These are phyloP conservation scores for Atta colombica DNA, from an alignment of 1,140 invertebrate genomes.

Conservation along the genomic window DNA sequence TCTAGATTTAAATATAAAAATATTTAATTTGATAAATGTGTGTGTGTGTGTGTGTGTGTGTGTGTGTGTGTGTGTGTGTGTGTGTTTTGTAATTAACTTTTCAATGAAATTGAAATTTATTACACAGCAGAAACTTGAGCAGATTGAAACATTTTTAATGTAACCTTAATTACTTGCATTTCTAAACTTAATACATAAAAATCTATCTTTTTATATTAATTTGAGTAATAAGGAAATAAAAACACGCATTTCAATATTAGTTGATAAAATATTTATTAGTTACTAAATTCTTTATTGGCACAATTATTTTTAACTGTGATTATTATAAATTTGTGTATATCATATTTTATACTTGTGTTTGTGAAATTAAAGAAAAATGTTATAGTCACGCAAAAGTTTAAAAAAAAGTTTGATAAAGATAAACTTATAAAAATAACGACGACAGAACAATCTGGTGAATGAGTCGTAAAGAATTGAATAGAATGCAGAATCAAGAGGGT, in stretches of 20 bases:
- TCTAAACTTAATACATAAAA: background rate
- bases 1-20: background rate
- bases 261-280: background rate
- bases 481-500: conserved; percentile 60
- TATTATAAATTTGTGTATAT: background rate
- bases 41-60: background rate
- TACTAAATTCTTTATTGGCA: background rate
- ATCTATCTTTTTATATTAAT: background rate
- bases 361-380: background rate
- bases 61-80: too few species aligned
- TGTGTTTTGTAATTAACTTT: background rate
- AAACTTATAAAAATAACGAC: conserved; percentile 40
- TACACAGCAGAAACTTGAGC: background rate
- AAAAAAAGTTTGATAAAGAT: background rate
- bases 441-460: conserved; percentile 82
- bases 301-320: background rate
- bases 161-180: background rate
- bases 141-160: background rate
- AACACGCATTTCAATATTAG: background rate
- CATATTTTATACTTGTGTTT: background rate
- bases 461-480: conserved; percentile 74
- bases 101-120: background rate
- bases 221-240: background rate
- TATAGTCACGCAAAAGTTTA: background rate
- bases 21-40: background rate